These are phyloP conservation scores for Troides oblongomaculatus DNA, from an alignment of 2,888 invertebrate genomes.

Conservation along the genomic window DNA sequence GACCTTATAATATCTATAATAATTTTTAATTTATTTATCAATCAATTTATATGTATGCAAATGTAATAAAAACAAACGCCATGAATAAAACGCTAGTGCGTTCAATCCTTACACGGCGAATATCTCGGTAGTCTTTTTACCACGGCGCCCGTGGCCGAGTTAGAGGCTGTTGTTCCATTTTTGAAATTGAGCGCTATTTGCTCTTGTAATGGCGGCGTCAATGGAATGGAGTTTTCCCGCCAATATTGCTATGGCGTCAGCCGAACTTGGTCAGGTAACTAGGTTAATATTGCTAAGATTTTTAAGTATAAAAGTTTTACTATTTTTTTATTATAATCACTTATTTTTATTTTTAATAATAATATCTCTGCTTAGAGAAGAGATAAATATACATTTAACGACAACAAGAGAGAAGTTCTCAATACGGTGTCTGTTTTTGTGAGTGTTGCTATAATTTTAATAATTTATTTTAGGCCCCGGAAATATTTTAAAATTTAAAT, in stretches of 20 bases:
- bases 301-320: background rate
- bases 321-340: no score
- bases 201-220: constrained; percentile 43
- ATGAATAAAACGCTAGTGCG: constrained; percentile 13
- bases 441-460: no score
- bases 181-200: constrained; percentile 62
- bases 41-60: no score
- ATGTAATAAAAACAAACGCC: no score
- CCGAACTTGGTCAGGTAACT: constrained; percentile 19
- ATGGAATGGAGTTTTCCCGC: constrained; percentile 43
- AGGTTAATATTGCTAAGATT: constrained; percentile 9
- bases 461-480: no score
- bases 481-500: background rate
- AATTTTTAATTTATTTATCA: no score
- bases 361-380: no score
- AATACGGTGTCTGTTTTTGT: no score
- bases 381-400: no score
- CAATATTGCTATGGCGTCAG: constrained; percentile 24
- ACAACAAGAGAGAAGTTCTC: no score
- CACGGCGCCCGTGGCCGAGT: constrained; percentile 74
- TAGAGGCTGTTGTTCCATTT: constrained; percentile 75
- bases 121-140: constrained; percentile 59
- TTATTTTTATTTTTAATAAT: no score
- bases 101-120: constrained; percentile 3
- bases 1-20: no score